These are phyloP conservation scores for Thunnus thynnus DNA, from an alignment of 2,113 vertebrate species.

Conservation along the genomic window DNA sequence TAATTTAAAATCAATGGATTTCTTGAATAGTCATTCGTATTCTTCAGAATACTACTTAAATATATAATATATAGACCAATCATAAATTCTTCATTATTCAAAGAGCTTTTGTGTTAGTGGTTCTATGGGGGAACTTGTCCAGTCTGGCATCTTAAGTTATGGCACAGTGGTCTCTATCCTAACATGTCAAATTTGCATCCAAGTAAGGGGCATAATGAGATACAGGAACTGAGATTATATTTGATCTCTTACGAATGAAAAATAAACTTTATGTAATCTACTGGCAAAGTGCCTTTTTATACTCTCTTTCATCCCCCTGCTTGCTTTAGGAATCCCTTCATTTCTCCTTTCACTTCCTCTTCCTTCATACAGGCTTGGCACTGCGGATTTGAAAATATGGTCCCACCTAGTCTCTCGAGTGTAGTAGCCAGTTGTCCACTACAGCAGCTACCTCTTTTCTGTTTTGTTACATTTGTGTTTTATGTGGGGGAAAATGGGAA, in stretches of 20 bases:
- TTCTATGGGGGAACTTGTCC: conserved; percentile 55
- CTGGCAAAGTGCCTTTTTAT: not conserved
- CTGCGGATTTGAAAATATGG: conserved; percentile 44
- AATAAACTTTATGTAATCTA: conserved; percentile 45
- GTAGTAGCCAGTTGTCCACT: conserved; percentile 29
- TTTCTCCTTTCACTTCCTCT: not conserved
- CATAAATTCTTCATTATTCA: conserved; percentile 66
- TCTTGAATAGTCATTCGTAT: conserved; percentile 62
- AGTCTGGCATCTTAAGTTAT: conserved; percentile 66
- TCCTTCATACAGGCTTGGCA: conserved; percentile 70
- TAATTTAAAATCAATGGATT: conserved; percentile 52
- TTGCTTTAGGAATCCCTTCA: conserved; percentile 34
- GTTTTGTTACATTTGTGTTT: conserved; percentile 7
- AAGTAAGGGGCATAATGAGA: conserved; percentile 17
- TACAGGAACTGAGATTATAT: conserved; percentile 22
- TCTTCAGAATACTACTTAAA: conserved; percentile 69
- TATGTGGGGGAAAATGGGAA: conserved; percentile 5
- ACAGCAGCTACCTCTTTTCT: conserved; percentile 10
- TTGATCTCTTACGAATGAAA: conserved; percentile 43
- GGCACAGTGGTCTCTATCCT: conserved; percentile 75
- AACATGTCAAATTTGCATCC: conserved; percentile 32
- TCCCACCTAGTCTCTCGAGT: conserved; percentile 32
- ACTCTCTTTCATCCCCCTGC: not conserved
- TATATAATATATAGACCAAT: conserved; percentile 72
- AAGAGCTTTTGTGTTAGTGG: conserved; percentile 67